Evolutionary conservation across 2,113 vertebrate genomes (phyloP), one percentile per base, ranked within the genome.

Genomic region (Bubalus kerabau): DNA sequence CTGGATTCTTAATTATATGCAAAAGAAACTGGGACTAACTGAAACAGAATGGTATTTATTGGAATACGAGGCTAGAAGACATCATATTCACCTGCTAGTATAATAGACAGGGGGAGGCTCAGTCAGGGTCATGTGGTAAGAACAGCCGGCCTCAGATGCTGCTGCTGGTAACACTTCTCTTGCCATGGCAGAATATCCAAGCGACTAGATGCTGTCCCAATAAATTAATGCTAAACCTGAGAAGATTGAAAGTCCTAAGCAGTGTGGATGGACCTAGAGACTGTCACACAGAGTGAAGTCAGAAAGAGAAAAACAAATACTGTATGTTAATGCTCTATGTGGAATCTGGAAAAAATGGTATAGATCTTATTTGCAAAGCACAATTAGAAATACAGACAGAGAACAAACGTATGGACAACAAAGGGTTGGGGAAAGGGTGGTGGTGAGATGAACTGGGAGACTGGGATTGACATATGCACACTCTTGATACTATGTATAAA

Each of bases 341-440:
- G 19, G 19, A 40, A 71, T 71, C 67, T 71, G 67, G n/a, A 12
- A 71, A 23, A 12, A 40, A 13, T 71, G n/a, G 19, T 71, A 71
- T 71, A 40, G 67, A 23, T 40, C n/a, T 67, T 71, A 11, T 40
- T 71, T 71, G 67, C n/a, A 12, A 71, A 3, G 67, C n/a, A 71
- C n/a, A 71, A 36, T 23, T 11, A 71, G 10, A 71, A 19, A 71
- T 40, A 71, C 10, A 36, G n/a, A 23, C 9, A 71, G 12, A 40
- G 5, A 71, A 23, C 19, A 36, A 71, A 71, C 0, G 5, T 12
- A 23, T 23, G 67, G 67, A 23, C n/a, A 40, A 0, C 5, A 40
- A 40, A 23, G 19, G 0, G 2, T 40, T 10, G n/a, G 19, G n/a
- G 19, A 23, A 71, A 71, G n/a, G n/a, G n/a, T 23, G 10, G 19